Conservation (phyloP, 2,888 invertebrate genomes). For the Aphidius colemani region DNA sequence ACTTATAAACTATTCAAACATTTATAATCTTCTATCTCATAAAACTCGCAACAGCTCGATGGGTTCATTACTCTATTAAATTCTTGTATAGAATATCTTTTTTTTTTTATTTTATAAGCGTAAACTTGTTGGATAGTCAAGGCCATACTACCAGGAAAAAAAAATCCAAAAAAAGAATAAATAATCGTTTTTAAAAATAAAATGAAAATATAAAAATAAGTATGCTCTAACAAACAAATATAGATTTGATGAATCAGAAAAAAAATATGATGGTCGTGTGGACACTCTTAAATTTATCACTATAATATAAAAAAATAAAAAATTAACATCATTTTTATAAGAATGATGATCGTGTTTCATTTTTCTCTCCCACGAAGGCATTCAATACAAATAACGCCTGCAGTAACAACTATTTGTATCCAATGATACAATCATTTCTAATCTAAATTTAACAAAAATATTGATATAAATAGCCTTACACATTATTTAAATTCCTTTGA, state of each 20-base stretch:
- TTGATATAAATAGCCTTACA: conserved; percentile 47
- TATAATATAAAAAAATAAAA: not conserved
- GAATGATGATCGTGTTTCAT: too few relatives aligned
- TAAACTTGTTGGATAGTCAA: too few relatives aligned
- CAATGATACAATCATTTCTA: conserved; percentile 15
- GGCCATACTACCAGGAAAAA: not conserved
- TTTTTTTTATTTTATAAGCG: too few relatives aligned
- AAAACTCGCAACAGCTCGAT: too few relatives aligned
- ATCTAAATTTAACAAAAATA: conserved; percentile 47
- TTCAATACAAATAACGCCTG: conserved; percentile 5
- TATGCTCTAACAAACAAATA: not conserved
- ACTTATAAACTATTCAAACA: too few relatives aligned
- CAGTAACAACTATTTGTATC: conserved; percentile 8
- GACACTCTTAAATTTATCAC: not conserved
- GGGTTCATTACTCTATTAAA: too few relatives aligned
- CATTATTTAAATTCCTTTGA: conserved; percentile 44
- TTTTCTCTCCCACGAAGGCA: too few relatives aligned
- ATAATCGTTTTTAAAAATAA: not conserved
- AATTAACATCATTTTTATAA: not conserved
- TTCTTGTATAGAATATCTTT: too few relatives aligned
- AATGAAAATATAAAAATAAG: too few relatives aligned
- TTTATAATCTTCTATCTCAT: too few relatives aligned
- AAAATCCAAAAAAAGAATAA: not conserved
- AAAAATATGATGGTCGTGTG: not conserved
- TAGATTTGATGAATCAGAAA: conserved; percentile 5